Evolutionary conservation across 2,888 invertebrate genomes (phyloP).

Genomic region (Drosophila sordidula): DNA sequence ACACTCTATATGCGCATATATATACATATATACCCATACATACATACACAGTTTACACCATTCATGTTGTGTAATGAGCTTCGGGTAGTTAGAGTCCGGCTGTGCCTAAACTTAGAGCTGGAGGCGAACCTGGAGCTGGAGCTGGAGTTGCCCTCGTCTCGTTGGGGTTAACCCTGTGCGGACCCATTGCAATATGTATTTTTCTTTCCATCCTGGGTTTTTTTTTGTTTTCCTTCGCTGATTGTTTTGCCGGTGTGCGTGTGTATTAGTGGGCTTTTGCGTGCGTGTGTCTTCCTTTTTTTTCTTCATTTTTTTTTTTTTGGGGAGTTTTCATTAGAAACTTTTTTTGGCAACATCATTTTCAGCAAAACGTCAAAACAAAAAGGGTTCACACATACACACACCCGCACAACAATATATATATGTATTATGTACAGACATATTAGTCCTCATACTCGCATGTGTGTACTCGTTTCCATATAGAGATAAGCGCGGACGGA

Average conservation of each 20-base stretch:
- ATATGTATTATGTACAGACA: neutral
- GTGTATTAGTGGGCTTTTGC: constrained; percentile 53
- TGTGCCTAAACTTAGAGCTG: neutral
- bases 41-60: constrained; percentile 21
- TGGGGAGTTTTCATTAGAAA: constrained; percentile 73
- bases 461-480: constrained; percentile 18
- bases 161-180: constrained; percentile 35
- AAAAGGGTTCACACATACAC: constrained; percentile 64
- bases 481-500: constrained; percentile 63
- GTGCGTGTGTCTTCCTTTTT: constrained; percentile 1
- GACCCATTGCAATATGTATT: constrained; percentile 29
- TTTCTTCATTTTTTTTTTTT: constrained; percentile 48
- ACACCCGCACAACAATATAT: constrained; percentile 2
- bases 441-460: constrained; percentile 12
- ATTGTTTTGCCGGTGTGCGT: constrained; percentile 31
- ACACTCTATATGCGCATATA: neutral
- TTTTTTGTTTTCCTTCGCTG: constrained; percentile 2
- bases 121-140: constrained; percentile 3
- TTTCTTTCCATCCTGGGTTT: neutral
- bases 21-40: neutral
- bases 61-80: constrained; percentile 61
- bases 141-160: neutral
- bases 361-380: constrained; percentile 66
- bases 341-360: constrained; percentile 74
- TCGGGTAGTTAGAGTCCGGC: constrained; percentile 19